Conservation (phyloP, 2,113 vertebrate species). For the Nettapus auritus region DNA sequence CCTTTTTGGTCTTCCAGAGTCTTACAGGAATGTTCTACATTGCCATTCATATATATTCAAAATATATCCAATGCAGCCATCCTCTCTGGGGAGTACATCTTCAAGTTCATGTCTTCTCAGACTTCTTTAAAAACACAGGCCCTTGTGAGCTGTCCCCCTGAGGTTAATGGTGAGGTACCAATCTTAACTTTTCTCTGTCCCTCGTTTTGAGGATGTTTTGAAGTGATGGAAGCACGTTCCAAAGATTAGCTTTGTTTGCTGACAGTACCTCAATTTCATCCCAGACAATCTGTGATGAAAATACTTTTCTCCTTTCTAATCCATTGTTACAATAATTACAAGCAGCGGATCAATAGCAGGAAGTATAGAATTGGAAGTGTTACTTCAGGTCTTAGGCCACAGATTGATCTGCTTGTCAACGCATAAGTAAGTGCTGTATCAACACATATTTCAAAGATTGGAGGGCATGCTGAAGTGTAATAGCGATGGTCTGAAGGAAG, state of each 20-base stretch:
- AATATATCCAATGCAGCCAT: fast-evolving
- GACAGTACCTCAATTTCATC: neutral
- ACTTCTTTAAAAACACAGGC: neutral
- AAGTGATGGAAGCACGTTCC: neutral
- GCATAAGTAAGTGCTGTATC: constrained; percentile 12
- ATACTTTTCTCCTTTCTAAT: constrained; percentile 20
- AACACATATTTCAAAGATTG: constrained; percentile 10
- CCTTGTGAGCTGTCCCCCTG: neutral
- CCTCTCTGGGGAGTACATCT: neutral
- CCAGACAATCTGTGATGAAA: constrained; percentile 4
- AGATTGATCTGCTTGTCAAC: constrained; percentile 55
- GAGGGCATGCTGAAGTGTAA: neutral
- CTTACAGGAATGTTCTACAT: neutral
- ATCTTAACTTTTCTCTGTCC: neutral
- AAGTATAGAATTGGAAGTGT: constrained; percentile 6
- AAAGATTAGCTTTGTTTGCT: neutral
- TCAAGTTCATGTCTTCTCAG: neutral
- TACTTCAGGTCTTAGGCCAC: constrained; percentile 43
- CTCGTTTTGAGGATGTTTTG: neutral
- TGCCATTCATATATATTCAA: neutral
- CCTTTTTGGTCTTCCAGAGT: neutral
- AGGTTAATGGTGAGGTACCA: neutral
- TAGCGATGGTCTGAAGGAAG: neutral
- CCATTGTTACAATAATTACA: constrained; percentile 10
- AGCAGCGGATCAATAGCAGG: constrained; percentile 22